Base-by-base conservation (phyloP, 2,113 vertebrate genomes). In the Siniperca knerii region DNA sequence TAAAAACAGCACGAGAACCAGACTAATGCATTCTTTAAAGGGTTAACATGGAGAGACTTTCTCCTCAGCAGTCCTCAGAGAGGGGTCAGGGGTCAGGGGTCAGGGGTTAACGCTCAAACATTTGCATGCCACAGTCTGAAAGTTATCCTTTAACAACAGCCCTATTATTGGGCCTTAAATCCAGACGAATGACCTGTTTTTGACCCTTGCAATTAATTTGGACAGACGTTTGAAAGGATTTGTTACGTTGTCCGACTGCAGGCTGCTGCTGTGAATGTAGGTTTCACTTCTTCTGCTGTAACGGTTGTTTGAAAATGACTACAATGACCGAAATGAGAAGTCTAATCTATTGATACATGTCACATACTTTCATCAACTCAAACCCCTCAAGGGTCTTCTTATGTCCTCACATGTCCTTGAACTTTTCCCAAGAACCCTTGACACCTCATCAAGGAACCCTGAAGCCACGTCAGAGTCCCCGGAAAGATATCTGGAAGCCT, bases 1-100 rank as follows among this genome's bases (percentile, higher is more conserved):
- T 23, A 37, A 15, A 42, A 55, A 35, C 60, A 61, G 3, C 61
- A 35, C 16, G 3, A 2, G 62, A 42, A 25, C 35, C 15, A 61
- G 55, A 61, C 3, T 16, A 4, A 62, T 37, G 12, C 46, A 37
- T 37, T 62, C 57, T 52, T 44, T 8, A 65, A 44, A 64, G 46
- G 58, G 42, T 46, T 48, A 33, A 67, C 37, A 44, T 10, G 20
- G 23, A 16, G 25, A 44, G 5, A 65, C 29, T 25, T 79, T 62
- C 21, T 50, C 55, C 29, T 44, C 61, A 65, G 42, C 8, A 6
- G 13, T 8, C 48, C 46, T n/a, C 66, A 70, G 20, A 71, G 42
- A 33, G 25, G 46, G 58, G 33, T 80, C 77, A 42, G 23, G 18
- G 79, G 69, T 81, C 69, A 79, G 20, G 20, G 44, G 58, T 75